These are phyloP conservation scores for Drosophila subpulchrella DNA, from an alignment of 1,140 invertebrate genomes.

Conservation along the genomic window DNA sequence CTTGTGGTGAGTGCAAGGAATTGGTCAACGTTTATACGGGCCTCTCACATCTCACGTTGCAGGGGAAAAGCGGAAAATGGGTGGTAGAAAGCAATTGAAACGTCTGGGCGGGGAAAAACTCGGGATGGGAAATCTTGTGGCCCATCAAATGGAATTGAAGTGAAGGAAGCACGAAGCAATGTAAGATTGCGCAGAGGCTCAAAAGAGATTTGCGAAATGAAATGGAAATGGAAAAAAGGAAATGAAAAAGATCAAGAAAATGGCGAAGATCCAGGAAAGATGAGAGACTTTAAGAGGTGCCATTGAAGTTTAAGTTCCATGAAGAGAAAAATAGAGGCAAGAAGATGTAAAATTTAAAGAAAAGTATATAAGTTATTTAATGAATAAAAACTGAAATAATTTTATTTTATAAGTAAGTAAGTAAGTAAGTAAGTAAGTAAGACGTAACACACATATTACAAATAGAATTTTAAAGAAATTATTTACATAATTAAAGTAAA, in stretches of 20 bases:
- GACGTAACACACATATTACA: too few relatives aligned
- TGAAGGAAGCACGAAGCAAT: constrained; percentile 20
- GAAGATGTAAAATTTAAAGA: background rate
- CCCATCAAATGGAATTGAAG: constrained; percentile 30
- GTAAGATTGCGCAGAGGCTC: constrained; percentile 22
- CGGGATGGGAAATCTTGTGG: constrained; percentile 23
- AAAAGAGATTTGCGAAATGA: constrained; percentile 42
- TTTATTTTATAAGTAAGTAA: too few relatives aligned
- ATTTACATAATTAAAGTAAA: too few relatives aligned
- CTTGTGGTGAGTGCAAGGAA: constrained; percentile 38
- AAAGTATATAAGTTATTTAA: background rate
- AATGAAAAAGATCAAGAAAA: constrained; percentile 7
- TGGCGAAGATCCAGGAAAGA: background rate
- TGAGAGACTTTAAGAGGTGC: background rate
- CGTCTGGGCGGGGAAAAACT: background rate
- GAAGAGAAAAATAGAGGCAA: background rate
- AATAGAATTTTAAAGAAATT: too few relatives aligned
- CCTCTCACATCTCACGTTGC: constrained; percentile 30
- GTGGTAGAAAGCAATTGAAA: constrained; percentile 20
- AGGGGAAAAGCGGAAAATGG: constrained; percentile 8
- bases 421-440: too few relatives aligned
- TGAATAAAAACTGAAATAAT: too few relatives aligned
- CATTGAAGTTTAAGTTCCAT: background rate
- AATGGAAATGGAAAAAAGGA: constrained; percentile 30
- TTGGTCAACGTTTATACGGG: constrained; percentile 39